Evolutionary conservation across 2,888 invertebrate genomes (phyloP).

Genomic region (Cephonodes hylas): DNA sequence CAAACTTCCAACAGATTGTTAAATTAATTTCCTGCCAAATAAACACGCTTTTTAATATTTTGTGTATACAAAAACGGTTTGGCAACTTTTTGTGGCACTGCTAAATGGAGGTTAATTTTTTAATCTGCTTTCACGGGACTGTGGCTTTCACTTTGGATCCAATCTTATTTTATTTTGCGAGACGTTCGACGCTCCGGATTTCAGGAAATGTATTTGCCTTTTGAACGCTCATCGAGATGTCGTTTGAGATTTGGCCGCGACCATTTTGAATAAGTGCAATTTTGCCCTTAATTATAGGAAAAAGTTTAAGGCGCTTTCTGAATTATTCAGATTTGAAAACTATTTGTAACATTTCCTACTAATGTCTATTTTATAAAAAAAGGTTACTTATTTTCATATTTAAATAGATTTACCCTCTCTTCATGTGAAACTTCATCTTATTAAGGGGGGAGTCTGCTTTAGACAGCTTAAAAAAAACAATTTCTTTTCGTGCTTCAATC

Average conservation of each 20-base stretch:
- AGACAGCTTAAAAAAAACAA: no score
- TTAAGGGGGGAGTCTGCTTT: no score
- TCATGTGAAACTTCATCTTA: no score
- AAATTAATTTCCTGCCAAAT: constrained; percentile 16
- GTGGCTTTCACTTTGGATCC: neutral
- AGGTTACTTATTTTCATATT: no score
- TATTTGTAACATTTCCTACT: no score
- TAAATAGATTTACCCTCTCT: no score
- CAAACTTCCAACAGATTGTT: constrained; percentile 15
- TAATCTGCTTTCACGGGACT: neutral
- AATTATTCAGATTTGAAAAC: no score
- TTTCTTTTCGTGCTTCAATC: no score
- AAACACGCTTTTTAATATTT: constrained; percentile 13
- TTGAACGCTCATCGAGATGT: neutral
- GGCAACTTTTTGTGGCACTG: neutral
- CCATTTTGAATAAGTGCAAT: neutral
- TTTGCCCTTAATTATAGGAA: no score
- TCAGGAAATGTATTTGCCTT: neutral
- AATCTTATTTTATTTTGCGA: neutral
- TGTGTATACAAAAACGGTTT: neutral
- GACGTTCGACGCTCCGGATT: neutral
- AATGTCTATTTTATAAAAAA: no score
- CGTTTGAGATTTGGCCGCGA: neutral
- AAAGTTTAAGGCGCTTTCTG: no score
- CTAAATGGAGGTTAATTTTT: neutral